Conservation (phyloP, 2,888 invertebrate genomes). For the Lithophane semibrunnea region DNA sequence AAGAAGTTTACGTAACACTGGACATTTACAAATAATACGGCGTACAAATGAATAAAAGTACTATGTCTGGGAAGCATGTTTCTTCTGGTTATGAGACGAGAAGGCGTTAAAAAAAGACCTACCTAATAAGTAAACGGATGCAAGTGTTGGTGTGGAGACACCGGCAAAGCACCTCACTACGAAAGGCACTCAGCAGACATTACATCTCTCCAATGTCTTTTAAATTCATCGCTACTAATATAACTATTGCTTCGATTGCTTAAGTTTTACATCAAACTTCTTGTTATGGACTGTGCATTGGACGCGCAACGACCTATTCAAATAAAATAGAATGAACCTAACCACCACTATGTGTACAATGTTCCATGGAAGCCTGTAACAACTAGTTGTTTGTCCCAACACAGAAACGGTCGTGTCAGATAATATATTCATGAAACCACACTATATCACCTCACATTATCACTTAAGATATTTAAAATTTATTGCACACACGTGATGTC, state of each 20-base stretch:
- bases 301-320: slow-evolving; percentile 56
- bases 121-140: slow-evolving; percentile 32
- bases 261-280: slow-evolving; percentile 61
- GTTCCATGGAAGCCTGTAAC: slow-evolving; percentile 40
- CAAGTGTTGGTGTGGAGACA: slow-evolving; percentile 43
- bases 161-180: slow-evolving; percentile 58
- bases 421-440: slow-evolving; percentile 55
- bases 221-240: slow-evolving; percentile 49
- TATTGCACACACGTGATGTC: slow-evolving; percentile 78
- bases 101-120: slow-evolving; percentile 20
- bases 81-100: slow-evolving; percentile 8
- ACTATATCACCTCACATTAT: slow-evolving; percentile 60
- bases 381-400: slow-evolving; percentile 40
- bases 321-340: slow-evolving; percentile 55
- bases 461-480: slow-evolving; percentile 69
- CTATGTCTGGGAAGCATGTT: slow-evolving; percentile 16
- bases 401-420: slow-evolving; percentile 28
- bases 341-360: slow-evolving; percentile 60
- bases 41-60: slow-evolving; percentile 1
- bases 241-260: slow-evolving; percentile 48
- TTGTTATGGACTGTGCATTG: slow-evolving; percentile 58
- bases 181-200: slow-evolving; percentile 65
- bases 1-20: slow-evolving; percentile 62
- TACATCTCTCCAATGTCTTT: slow-evolving; percentile 45
- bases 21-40: slow-evolving; percentile 23